Evolutionary conservation across 2,113 vertebrate genomes (phyloP).

Genomic region (Nematolebias whitei): DNA sequence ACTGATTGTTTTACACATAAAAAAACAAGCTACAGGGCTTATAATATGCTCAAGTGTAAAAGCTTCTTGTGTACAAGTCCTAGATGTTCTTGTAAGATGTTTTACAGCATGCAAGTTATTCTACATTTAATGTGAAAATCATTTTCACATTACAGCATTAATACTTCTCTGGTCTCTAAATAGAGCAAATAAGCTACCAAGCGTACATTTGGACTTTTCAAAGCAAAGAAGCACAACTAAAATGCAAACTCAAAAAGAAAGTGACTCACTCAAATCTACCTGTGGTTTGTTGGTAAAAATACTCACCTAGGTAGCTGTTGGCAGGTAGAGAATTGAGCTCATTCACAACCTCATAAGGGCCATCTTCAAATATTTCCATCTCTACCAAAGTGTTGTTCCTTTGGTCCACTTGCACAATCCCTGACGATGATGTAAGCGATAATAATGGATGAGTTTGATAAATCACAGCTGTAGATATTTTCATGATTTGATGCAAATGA

Average conservation of each 20-base stretch:
- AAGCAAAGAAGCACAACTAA: background rate
- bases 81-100: background rate
- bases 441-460: too few species aligned
- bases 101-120: background rate
- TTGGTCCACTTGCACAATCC: slow-evolving; percentile 91
- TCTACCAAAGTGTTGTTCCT: slow-evolving; percentile 90
- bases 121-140: background rate
- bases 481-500: too few species aligned
- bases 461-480: background rate
- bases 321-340: slow-evolving; percentile 86
- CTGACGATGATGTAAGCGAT: slow-evolving; percentile 65
- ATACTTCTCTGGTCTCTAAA: background rate
- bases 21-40: too few species aligned
- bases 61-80: background rate
- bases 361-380: slow-evolving; percentile 88
- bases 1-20: too few species aligned
- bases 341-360: slow-evolving; percentile 92
- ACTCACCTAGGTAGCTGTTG: slow-evolving; percentile 95
- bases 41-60: too few species aligned
- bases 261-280: background rate
- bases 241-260: background rate
- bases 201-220: too few species aligned
- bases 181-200: background rate
- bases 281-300: background rate
- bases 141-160: background rate